These are phyloP conservation scores for Antigone vipio DNA, from an alignment of 2,113 vertebrate species.

Conservation along the genomic window DNA sequence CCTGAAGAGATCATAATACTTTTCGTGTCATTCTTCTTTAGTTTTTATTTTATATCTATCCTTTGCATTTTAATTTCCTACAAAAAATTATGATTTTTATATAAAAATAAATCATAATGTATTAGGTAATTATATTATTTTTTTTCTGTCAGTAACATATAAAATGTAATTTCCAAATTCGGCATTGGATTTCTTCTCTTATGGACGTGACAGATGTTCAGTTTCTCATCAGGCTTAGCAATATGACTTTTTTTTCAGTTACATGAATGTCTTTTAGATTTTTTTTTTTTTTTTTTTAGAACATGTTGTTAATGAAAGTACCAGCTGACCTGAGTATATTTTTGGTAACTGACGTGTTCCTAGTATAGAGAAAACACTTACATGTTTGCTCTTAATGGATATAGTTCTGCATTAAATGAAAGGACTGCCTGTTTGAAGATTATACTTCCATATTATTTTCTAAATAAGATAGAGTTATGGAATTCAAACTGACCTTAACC, in stretches of 20 bases:
- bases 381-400: not conserved
- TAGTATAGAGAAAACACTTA: not conserved
- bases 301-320: not conserved
- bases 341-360: not conserved
- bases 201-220: not conserved
- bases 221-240: not conserved
- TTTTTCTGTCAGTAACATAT: not conserved
- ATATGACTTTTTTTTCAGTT: not conserved
- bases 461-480: not conserved
- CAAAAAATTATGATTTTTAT: not conserved
- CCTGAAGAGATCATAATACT: not conserved
- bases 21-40: not conserved
- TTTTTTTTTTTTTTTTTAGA: not conserved
- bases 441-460: not conserved
- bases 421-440: not conserved
- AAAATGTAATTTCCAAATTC: not conserved
- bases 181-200: not conserved
- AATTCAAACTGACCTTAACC: not conserved
- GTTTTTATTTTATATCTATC: not conserved
- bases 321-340: not conserved
- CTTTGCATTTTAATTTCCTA: not conserved
- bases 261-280: not conserved
- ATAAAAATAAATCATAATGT: not conserved
- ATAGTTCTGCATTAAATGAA: not conserved
- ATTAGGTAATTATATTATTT: not conserved